A percentile compares a stretch with the other conserved stretches of the same genome.
Evolutionary conservation across 2,888 invertebrate species (phyloP).

Genomic region (Saturnia japonica): DNA sequence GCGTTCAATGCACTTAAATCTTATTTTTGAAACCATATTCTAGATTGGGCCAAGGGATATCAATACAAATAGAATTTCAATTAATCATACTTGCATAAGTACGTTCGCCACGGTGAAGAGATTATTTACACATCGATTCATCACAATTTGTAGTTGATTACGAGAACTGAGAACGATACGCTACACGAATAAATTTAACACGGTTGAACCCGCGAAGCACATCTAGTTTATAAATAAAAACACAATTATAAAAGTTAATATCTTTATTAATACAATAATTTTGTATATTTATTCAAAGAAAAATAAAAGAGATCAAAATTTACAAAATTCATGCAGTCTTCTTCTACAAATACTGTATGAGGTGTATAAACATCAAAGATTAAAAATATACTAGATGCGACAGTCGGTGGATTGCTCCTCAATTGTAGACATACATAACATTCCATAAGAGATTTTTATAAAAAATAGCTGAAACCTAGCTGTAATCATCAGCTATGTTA

Average conservation of each 20-base stretch:
- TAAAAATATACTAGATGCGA: background rate
- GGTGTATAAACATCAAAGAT: background rate
- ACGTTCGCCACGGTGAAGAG: too few species aligned
- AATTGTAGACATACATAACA: background rate
- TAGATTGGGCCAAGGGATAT: too few species aligned
- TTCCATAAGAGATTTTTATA: background rate
- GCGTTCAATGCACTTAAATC: too few species aligned
- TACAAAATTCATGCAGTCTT: conserved; percentile 9
- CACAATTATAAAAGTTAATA: background rate
- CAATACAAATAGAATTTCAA: too few species aligned
- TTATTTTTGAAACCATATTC: too few species aligned
- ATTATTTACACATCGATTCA: too few species aligned
- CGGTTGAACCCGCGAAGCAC: background rate
- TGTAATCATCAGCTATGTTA: too few species aligned
- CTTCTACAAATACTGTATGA: conserved; percentile 7
- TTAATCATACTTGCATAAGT: too few species aligned
- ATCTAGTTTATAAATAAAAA: background rate
- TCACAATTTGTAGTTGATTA: too few species aligned
- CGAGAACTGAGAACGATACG: too few species aligned
- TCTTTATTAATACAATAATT: conserved; percentile 8
- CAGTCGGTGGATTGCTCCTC: background rate
- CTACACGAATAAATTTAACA: too few species aligned
- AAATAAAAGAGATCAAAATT: conserved; percentile 12
- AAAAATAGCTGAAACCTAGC: too few species aligned
- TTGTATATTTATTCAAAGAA: background rate